Evolutionary conservation across 1,140 invertebrate genomes (phyloP), one percentile per base, ranked within the genome.

Genomic region (Aporrectodea caliginosa): DNA sequence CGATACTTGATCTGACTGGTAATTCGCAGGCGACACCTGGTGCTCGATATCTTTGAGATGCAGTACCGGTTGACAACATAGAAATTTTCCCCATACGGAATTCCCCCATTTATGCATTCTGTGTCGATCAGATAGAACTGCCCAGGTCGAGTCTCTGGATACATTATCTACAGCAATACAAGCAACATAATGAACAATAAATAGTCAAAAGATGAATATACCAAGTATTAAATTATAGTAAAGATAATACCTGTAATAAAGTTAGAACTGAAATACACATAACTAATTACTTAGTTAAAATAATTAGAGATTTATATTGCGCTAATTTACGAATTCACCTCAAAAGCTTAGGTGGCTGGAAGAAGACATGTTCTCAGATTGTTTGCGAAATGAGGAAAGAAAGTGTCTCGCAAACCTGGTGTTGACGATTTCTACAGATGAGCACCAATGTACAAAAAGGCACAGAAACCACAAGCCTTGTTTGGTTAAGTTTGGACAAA

Each of bases 11-110:
- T 33, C 31, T 78, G 68, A 27, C 68, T 70, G 1, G 58, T 78
- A 14, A 78, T 72, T 6, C 58, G 69, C 1, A 78, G 27, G 12
- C 77, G 29, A 32, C 29, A 16, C 27, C 35, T 30, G 32, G 33
- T 70, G 27, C 70, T 58, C 1, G 77, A 78, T 0, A 78, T 72
- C 32, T 35, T 69, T n/a, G 33, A 68, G 58, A 78, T 78, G 69
- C 77, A 78, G 69, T 70, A 78, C 22, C 77, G 34, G 31, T 70
- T 77, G 43, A 78, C 2, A 22, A 78, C 32, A 68, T 78, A 78
- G 69, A 78, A 78, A 35, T 72, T 58, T 33, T 78, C 69, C 2
- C 77, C 69, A 30, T 78, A 78, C 1, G 77, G 77, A 12, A 78
- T 12, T n/a, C 69, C 77, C 2, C n/a, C 16, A 31, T 69, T 78